Evolutionary conservation across 2,113 vertebrate species (phyloP).

Genomic region (Oncorhynchus kisutch): DNA sequence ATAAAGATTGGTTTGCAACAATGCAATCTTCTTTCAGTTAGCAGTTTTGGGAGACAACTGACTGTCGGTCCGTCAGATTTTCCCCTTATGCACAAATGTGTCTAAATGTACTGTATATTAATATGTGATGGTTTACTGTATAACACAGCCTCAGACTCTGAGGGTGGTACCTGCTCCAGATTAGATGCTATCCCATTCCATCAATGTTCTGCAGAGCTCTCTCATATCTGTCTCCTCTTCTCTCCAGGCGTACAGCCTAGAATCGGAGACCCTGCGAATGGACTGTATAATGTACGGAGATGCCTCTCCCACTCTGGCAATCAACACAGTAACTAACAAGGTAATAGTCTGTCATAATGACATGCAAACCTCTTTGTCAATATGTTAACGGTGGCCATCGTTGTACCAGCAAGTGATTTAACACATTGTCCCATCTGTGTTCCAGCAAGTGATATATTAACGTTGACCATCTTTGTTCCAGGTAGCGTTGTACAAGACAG

Average conservation of each 20-base stretch:
- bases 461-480: constrained; percentile 41
- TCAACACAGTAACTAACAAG: constrained; percentile 87
- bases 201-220: not conserved
- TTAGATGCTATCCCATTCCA: not conserved
- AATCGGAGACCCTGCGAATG: constrained; percentile 86
- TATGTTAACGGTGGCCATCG: too few species aligned
- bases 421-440: too few species aligned
- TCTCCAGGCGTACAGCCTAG: constrained; percentile 81
- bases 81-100: not conserved
- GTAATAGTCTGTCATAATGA: constrained; percentile 53
- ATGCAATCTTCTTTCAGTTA: constrained; percentile 77
- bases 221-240: not conserved
- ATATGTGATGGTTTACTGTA: constrained; percentile 31
- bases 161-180: not conserved
- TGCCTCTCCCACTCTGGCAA: constrained; percentile 82
- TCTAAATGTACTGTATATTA: constrained; percentile 16
- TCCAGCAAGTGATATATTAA: not conserved
- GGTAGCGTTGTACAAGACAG: constrained; percentile 81
- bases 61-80: too few species aligned
- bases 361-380: not conserved
- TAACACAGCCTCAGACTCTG: constrained; percentile 13
- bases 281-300: constrained; percentile 87
- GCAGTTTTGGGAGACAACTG: constrained; percentile 69
- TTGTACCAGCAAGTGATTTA: too few species aligned
- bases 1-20: constrained; percentile 72